Percentiles rank a stretch among this genome's conserved stretches.
Evolutionary conservation across 2,113 vertebrate species (phyloP).

Genomic region (Hemiscyllium ocellatum): DNA sequence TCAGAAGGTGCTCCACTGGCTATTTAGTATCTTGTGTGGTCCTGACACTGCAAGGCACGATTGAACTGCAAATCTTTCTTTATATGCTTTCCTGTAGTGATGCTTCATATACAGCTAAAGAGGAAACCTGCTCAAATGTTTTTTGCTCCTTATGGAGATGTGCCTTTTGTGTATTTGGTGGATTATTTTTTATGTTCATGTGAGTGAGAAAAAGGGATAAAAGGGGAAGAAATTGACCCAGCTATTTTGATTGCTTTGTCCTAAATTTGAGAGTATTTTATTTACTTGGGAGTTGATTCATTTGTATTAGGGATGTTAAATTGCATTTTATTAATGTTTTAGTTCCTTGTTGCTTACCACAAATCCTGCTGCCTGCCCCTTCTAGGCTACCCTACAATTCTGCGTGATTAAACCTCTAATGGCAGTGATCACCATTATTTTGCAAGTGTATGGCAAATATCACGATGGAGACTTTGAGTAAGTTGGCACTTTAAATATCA

Average conservation of each 20-base stretch:
- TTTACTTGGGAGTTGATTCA: neutral
- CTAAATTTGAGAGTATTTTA: neutral
- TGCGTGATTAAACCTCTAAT: conserved; percentile 92
- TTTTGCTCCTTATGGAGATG: conserved; percentile 39
- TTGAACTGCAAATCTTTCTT: neutral
- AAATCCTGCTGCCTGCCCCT: neutral
- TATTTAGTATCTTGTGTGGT: neutral
- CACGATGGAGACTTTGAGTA: conserved; percentile 93
- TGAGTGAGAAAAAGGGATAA: neutral
- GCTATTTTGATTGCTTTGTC: neutral
- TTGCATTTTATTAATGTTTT: neutral
- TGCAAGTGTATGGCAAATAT: conserved; percentile 88
- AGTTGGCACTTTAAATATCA: conserved; percentile 48
- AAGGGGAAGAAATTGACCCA: neutral
- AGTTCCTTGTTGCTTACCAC: neutral
- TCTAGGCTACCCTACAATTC: conserved; percentile 91
- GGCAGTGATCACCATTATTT: conserved; percentile 81
- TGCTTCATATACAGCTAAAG: neutral
- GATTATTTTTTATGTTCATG: neutral
- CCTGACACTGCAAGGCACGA: neutral
- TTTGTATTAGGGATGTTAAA: neutral
- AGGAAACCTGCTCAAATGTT: neutral
- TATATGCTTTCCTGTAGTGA: neutral
- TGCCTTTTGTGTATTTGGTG: neutral
- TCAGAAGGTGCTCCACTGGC: neutral